Evolutionary conservation across 1,140 invertebrate genomes (phyloP).

Genomic region (Rhyzopertha dominica): DNA sequence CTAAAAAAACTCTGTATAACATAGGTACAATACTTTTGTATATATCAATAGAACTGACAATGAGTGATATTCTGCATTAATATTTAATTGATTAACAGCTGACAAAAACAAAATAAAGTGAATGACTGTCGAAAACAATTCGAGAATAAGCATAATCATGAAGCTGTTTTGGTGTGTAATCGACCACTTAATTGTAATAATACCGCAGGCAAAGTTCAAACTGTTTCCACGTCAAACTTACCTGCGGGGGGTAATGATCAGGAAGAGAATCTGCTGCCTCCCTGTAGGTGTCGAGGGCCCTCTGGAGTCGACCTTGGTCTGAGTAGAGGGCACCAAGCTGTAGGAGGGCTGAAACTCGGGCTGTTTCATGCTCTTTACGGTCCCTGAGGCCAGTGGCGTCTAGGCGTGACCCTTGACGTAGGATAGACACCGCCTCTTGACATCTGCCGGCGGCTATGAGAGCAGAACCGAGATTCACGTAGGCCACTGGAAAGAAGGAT

Average conservation of each 20-base stretch:
- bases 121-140: too few relatives aligned
- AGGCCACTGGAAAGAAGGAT: conserved; percentile 71
- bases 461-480: conserved; percentile 88
- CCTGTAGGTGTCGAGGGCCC: conserved; percentile 83
- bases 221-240: conserved; percentile 39
- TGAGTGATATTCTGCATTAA: too few relatives aligned
- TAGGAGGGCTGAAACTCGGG: conserved; percentile 84
- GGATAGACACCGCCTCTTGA: conserved; percentile 77
- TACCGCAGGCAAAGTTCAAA: too few relatives aligned
- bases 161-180: too few relatives aligned
- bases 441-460: conserved; percentile 74
- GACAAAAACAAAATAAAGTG: too few relatives aligned
- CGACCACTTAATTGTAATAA: too few relatives aligned
- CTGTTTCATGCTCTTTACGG: conserved; percentile 80
- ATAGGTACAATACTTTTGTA: too few relatives aligned
- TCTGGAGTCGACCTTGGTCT: conserved; percentile 76
- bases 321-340: conserved; percentile 87
- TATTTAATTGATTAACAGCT: too few relatives aligned
- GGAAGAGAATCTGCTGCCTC: conserved; percentile 81
- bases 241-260: conserved; percentile 74
- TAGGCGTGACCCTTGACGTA: conserved; percentile 73
- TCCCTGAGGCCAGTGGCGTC: conserved; percentile 86
- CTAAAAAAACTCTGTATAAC: too few relatives aligned
- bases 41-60: too few relatives aligned
- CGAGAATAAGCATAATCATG: too few relatives aligned